Evolutionary conservation across 1,140 invertebrate species (phyloP).

Genomic region (Plutomurus gul): DNA sequence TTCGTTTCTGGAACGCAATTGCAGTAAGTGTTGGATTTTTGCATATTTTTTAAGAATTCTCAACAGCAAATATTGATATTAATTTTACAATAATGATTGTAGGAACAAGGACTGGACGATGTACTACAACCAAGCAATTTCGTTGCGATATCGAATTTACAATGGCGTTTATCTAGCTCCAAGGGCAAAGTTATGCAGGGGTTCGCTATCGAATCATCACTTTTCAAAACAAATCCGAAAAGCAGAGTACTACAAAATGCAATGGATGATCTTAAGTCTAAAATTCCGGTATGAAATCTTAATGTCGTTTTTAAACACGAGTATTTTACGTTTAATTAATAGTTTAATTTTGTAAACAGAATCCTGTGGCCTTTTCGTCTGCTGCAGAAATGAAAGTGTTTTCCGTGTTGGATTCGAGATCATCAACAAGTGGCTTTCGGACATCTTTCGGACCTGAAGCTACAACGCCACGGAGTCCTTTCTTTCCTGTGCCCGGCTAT

Average conservation of each 20-base stretch:
- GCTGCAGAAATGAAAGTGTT: not conserved
- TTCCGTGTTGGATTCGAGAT: not conserved
- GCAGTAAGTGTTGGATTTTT: slow-evolving; percentile 56
- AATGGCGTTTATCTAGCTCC: slow-evolving; percentile 55
- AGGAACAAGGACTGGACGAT: slow-evolving; percentile 68
- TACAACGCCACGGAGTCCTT: not conserved
- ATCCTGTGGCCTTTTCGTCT: not conserved
- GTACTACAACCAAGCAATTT: slow-evolving; percentile 63
- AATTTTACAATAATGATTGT: no score
- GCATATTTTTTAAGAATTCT: not conserved
- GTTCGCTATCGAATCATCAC: not conserved
- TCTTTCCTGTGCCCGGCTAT: not conserved
- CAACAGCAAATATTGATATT: slow-evolving; percentile 56
- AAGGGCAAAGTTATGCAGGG: not conserved
- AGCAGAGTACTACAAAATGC: not conserved
- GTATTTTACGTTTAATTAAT: not conserved
- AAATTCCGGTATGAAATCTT: slow-evolving; percentile 53
- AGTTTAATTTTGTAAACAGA: no score
- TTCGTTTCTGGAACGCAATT: slow-evolving; percentile 55
- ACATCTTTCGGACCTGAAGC: not conserved
- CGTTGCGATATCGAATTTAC: slow-evolving; percentile 68
- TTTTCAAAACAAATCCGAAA: slow-evolving; percentile 1
- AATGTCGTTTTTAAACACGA: not conserved
- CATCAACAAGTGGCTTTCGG: not conserved
- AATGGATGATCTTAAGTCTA: not conserved